Percentiles rank a stretch among this genome's conserved stretches.
Evolutionary conservation across 2,888 invertebrate species (phyloP).

Genomic region (Tholera decimalis): DNA sequence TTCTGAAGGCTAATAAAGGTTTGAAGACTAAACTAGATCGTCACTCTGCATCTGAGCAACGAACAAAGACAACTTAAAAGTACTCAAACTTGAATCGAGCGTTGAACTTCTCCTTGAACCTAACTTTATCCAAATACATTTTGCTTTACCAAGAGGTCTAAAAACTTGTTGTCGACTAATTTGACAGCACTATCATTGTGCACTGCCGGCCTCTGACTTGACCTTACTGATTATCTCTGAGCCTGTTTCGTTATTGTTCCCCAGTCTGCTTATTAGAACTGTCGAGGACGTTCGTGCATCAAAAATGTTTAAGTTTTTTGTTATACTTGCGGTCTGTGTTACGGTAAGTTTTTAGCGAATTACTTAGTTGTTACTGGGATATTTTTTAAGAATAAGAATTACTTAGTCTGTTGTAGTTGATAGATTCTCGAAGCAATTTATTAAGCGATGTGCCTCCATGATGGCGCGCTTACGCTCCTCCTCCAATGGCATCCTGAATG

Average conservation of each 20-base stretch:
- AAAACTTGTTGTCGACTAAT: constrained; percentile 32
- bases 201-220: constrained; percentile 33
- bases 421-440: too few species aligned
- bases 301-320: constrained; percentile 47
- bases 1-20: too few species aligned
- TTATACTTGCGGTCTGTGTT: constrained; percentile 28
- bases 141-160: not conserved
- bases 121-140: not conserved
- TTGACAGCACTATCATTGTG: constrained; percentile 11
- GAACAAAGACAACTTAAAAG: not conserved
- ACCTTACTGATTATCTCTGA: constrained; percentile 35
- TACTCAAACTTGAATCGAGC: constrained; percentile 5
- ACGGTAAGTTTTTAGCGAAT: constrained; percentile 29
- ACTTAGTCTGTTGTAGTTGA: too few species aligned
- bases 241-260: constrained; percentile 21
- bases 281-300: constrained; percentile 11
- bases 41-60: not conserved
- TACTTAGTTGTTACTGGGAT: not conserved
- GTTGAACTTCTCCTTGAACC: not conserved
- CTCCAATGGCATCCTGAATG: too few species aligned
- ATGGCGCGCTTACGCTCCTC: too few species aligned
- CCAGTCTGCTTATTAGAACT: constrained; percentile 20
- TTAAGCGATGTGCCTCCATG: too few species aligned
- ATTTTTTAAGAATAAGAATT: not conserved
- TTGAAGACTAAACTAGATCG: not conserved